Percentiles rank a stretch among this genome's conserved stretches.
phyloP scores from a whole-genome alignment of 1,140 invertebrate genomes.

The Zeugodacus cucurbitae region DNA sequence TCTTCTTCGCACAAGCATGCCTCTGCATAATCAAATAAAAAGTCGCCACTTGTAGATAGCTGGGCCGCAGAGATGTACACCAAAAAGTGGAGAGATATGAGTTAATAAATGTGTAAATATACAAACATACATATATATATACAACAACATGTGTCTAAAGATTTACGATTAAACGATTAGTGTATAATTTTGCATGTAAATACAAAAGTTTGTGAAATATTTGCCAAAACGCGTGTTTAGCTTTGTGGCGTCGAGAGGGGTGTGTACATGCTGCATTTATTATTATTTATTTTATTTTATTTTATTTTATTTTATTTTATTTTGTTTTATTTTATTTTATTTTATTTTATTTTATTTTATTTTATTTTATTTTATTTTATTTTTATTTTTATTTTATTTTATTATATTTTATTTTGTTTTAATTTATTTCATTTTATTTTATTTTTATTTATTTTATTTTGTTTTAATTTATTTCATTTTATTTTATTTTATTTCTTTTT shows the following conservation, averaged over 20 bases:
- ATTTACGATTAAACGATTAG: background rate
- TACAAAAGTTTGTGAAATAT: background rate
- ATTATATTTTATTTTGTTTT: background rate
- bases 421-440: no score
- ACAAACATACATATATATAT: background rate
- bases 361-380: no score
- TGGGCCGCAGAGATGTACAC: background rate
- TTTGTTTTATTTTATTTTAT: no score
- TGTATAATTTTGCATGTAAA: background rate
- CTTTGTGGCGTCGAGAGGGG: background rate
- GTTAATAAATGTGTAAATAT: background rate
- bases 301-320: no score
- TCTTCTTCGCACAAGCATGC: background rate
- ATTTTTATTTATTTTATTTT: background rate
- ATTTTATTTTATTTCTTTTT: background rate
- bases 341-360: no score
- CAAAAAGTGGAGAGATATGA: background rate
- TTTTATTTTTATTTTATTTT: no score
- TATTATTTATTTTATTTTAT: background rate
- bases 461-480: no score
- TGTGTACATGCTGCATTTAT: background rate
- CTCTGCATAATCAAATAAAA: background rate
- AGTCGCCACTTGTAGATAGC: background rate
- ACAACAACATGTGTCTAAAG: background rate
- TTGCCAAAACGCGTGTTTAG: background rate